Evolutionary conservation across 2,113 vertebrate species (phyloP), one percentile per base, ranked within the genome.

Genomic region (Cyanistes caeruleus): DNA sequence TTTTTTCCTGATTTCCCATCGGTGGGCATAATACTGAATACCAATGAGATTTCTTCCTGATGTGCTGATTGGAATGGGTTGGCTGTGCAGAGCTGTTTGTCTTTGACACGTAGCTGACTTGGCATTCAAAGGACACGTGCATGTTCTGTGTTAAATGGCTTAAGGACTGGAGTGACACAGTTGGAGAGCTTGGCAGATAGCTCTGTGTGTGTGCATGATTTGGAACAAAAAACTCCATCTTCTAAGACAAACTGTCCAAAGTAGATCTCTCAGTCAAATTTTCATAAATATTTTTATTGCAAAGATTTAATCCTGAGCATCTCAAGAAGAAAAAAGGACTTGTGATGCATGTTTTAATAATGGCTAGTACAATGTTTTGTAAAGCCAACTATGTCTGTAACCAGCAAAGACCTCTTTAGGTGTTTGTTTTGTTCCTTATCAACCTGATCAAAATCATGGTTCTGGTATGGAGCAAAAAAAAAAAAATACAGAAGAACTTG

Each of bases 91-190:
- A 94, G 68, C 62, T 84, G 5, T 90, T 90, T 91, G 74, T 89
- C 78, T 91, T 75, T 92, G 87, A 80, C 2, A 10, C 0, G 12
- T 63, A 88, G 70, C 51, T 90, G 73, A 65, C 59, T 95, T 92
- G 87, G 76, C 83, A 48, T 85, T 90, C 48, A 55, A 74, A 89
- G 79, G 86, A 92, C 84, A 80, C 7, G 24, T 96, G 90, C 43
- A 2, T 87, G 91, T 84, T 95, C 49, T 65, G 23, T 86, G 80
- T 93, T 95, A 91, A 93, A 87, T 82, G 78, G 90, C 86, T 97
- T 95, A 93, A 90, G 49, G 58, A 93, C 74, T 80, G 44, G 73
- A 92, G 90, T 90, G 83, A 86, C 90, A 89, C 85, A 88, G 69
- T 85, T 96, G 92, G 90, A 79, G 92, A 74, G 74, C 85, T 92